Conservation (phyloP, 2,797 vertebrate genomes). For the Gymnodraco acuticeps region DNA sequence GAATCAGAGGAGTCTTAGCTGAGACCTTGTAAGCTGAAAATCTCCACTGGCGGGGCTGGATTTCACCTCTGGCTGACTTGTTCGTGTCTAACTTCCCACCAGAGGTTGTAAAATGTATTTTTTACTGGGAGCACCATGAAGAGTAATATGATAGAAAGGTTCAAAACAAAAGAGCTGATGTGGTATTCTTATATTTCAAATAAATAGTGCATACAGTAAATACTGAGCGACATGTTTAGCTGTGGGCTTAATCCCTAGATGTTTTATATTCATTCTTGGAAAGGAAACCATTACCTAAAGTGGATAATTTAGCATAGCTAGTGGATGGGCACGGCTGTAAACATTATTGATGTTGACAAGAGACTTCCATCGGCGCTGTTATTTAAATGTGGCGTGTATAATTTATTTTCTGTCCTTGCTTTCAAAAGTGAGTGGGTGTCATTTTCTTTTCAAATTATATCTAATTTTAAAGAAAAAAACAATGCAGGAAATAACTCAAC, state of each 20-base stretch:
- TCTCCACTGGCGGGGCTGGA: constrained; percentile 71
- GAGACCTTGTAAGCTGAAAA: constrained; percentile 77
- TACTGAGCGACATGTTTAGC: constrained; percentile 15
- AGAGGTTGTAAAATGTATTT: constrained; percentile 58
- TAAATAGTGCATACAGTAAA: constrained; percentile 14
- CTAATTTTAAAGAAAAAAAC: constrained; percentile 19
- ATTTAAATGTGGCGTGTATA: constrained; percentile 35
- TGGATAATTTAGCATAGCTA: constrained; percentile 39
- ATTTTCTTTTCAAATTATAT: constrained; percentile 30
- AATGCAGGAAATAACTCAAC: background rate
- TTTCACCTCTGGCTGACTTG: constrained; percentile 81
- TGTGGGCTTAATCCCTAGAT: constrained; percentile 30
- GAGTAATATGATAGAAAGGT: constrained; percentile 10
- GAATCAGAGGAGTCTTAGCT: constrained; percentile 70
- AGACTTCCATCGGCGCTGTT: constrained; percentile 36
- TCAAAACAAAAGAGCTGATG: constrained; percentile 31
- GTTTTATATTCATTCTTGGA: constrained; percentile 32
- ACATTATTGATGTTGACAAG: constrained; percentile 61
- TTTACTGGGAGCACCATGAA: constrained; percentile 36
- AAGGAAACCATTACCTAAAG: constrained; percentile 54
- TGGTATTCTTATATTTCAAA: constrained; percentile 35
- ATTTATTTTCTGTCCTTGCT: constrained; percentile 34
- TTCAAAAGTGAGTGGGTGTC: constrained; percentile 36
- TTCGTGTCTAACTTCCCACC: constrained; percentile 71
- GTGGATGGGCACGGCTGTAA: constrained; percentile 47